A percentile compares a stretch with the other conserved stretches of the same genome.
Conservation (phyloP, 2,797 vertebrate genomes). For the Phoebastria nigripes region DNA sequence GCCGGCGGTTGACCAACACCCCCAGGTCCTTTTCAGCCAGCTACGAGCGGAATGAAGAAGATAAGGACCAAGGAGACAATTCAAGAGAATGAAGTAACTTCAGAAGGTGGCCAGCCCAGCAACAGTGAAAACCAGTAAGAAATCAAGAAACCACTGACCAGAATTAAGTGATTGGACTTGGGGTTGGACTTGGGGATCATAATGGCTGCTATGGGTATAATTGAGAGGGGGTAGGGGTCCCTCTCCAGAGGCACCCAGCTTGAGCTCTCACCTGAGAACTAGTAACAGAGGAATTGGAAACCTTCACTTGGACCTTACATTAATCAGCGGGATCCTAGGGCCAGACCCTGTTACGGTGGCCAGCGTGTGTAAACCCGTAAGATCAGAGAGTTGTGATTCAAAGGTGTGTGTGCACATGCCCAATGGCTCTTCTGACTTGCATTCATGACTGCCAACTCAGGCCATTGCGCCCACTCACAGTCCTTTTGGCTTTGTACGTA, state of each 20-base stretch:
- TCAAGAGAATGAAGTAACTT: not conserved
- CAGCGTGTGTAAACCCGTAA: not conserved
- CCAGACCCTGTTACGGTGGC: accelerated
- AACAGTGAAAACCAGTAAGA: not conserved
- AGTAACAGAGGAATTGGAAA: not conserved
- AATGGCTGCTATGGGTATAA: not conserved
- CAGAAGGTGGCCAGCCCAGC: not conserved
- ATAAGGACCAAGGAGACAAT: not conserved
- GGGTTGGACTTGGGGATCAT: not conserved
- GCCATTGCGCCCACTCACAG: not conserved
- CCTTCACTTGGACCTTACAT: no score
- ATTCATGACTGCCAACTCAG: not conserved
- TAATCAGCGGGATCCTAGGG: not conserved
- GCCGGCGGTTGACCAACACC: accelerated
- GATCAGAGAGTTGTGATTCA: not conserved
- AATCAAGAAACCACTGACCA: not conserved
- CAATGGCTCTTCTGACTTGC: not conserved
- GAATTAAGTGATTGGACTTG: not conserved
- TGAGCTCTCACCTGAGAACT: not conserved
- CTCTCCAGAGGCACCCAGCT: not conserved
- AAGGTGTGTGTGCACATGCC: not conserved
- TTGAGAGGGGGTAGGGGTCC: not conserved
- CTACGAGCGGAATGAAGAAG: not conserved
- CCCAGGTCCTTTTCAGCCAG: not conserved
- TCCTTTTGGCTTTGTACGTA: not conserved